Evolutionary conservation across 2,888 invertebrate species (phyloP), one percentile per base, ranked within the genome.

Genomic region (Nebria salina): DNA sequence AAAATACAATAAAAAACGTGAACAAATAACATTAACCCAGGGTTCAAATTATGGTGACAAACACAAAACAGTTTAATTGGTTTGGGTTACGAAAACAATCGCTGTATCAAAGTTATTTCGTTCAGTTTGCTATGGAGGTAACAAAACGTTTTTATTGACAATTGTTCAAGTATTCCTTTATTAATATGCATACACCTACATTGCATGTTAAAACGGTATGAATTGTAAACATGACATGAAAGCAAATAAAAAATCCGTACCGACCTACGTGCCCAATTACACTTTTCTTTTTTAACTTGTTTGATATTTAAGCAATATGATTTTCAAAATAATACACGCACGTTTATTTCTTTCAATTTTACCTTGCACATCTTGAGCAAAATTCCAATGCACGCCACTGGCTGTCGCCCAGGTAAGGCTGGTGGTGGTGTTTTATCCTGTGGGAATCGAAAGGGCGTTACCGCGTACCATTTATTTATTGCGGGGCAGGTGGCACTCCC

Each of bases 391-490:
- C 54, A 54, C 54, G 7, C 54, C 54, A 54, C 54, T 54, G 54
- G 8, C 8, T 54, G 54, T 54, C 54, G 54, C 13, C 7, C 54
- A 54, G 54, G 54, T 54, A 54, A 13, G 54, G 34, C 1, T 34
- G 34, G 34, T 34, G 5, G 54, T 54, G 70, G 6, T 34, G 70
- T 70, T 26, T 70, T 20, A 70, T 25, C 26, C 70, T 26, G 34
- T 34, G 34, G 70, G 70, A 70, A 70, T 70, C 26, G 70, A 70
- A 20, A 70, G 70, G 70, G 70, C 70, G 70, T 70, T 25, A 70
- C 70, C 34, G 70, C 34, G 34, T 70, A 70, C 15, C 34, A 70
- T 70, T 70, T 70, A 70, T 70, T 70, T 70, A 70, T 70, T 26
- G 70, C 68, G 15, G 68, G 68, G 68, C 70, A 25, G 34, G 13